Conservation (phyloP, 30 jellyfish, hydroid and myxozoan genomes). For the Hydractinia echinata region DNA sequence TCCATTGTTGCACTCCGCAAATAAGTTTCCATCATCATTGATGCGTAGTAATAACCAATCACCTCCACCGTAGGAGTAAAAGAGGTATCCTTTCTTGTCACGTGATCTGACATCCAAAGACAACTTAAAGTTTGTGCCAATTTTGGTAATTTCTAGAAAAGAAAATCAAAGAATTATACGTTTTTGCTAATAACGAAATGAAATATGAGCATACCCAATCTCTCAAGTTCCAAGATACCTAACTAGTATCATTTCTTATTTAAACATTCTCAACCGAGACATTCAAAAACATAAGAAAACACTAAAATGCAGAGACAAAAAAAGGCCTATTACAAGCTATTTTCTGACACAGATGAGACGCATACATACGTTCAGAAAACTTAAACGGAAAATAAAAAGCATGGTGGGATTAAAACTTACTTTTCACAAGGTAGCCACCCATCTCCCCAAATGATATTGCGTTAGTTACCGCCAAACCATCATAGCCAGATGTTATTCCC, state of each 20-base stretch:
- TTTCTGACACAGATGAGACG: no score
- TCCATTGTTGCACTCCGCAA: slow-evolving; percentile 76
- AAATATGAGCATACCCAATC: no score
- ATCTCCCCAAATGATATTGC: slow-evolving; percentile 58
- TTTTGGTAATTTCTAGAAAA: background rate
- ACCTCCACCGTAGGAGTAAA: slow-evolving; percentile 51
- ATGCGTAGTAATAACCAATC: slow-evolving; percentile 42
- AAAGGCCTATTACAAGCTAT: no score
- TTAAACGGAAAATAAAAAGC: no score
- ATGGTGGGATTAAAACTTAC: slow-evolving; percentile 31
- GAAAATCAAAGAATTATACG: no score
- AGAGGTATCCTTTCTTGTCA: slow-evolving; percentile 50
- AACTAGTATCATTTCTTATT: no score
- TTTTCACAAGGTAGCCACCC: slow-evolving; percentile 57
- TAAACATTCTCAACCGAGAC: no score
- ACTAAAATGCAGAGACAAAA: no score
- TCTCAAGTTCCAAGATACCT: no score
- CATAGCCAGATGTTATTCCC: slow-evolving; percentile 60
- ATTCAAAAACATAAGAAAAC: no score
- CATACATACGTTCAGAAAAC: no score
- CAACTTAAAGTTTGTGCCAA: slow-evolving; percentile 37
- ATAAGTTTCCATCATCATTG: slow-evolving; percentile 41
- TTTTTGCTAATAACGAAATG: no score
- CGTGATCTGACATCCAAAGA: slow-evolving; percentile 62
- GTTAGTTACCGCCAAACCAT: slow-evolving; percentile 28